phyloP scores from a whole-genome alignment of 2,797 vertebrate genomes.

The Amphiprion clarkii region DNA sequence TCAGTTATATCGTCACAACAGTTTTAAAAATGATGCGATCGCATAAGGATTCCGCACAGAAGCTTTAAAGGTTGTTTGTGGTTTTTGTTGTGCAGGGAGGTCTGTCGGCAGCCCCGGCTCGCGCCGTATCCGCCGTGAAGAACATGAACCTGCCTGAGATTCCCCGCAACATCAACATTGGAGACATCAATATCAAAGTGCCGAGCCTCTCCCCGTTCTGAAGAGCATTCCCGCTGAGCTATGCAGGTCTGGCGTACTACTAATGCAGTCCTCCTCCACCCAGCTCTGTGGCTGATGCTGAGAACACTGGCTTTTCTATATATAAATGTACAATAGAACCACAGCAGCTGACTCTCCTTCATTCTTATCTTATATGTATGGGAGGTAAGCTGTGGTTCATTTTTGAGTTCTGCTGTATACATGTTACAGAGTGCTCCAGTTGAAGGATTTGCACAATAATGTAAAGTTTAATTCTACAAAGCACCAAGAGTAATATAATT shows the following conservation, averaged over 20 bases:
- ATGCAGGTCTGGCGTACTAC: conserved; percentile 46
- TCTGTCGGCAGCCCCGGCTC: conserved; percentile 91
- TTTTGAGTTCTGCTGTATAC: conserved; percentile 30
- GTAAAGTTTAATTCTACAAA: conserved; percentile 48
- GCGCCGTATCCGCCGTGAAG: conserved; percentile 94
- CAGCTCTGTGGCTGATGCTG: conserved; percentile 26
- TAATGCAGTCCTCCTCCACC: conserved; percentile 34
- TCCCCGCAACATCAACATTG: conserved; percentile 96
- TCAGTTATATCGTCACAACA: too few relatives aligned
- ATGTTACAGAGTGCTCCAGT: conserved; percentile 40
- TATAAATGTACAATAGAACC: conserved; percentile 29
- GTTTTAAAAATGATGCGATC: neutral
- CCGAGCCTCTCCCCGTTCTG: conserved; percentile 93
- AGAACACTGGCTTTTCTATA: conserved; percentile 19
- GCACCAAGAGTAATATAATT: conserved; percentile 25
- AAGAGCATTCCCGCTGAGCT: conserved; percentile 55
- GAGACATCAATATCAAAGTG: conserved; percentile 97
- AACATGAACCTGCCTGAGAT: conserved; percentile 97
- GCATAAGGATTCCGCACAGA: neutral
- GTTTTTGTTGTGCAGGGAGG: conserved; percentile 85
- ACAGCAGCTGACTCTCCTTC: conserved; percentile 28
- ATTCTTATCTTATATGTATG: conserved; percentile 11
- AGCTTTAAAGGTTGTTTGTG: conserved; percentile 19
- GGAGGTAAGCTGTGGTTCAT: conserved; percentile 26
- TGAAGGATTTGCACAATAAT: conserved; percentile 67